A percentile compares a stretch with the other conserved stretches of the same genome.
phyloP scores from a whole-genome alignment of 2,113 vertebrate species.

The Trochalopteron elliotii region DNA sequence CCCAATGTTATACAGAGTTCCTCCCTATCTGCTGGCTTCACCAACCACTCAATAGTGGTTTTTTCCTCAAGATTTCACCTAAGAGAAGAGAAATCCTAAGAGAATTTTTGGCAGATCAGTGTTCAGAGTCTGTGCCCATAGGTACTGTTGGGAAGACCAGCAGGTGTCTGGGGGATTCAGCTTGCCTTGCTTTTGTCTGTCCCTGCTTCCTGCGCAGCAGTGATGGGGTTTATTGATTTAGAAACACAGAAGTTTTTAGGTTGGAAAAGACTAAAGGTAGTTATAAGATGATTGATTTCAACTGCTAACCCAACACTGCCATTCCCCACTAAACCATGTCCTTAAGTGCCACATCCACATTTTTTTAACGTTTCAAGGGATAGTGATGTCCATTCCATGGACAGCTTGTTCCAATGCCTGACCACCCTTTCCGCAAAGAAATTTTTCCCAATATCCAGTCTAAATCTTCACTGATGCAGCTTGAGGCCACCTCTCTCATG shows the following conservation, averaged over 20 bases:
- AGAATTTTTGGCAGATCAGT: background rate
- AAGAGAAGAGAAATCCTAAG: background rate
- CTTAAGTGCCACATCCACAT: background rate
- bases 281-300: background rate
- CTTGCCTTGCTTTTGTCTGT: background rate
- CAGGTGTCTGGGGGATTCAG: accelerated
- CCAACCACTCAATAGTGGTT: background rate
- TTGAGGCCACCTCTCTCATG: background rate
- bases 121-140: background rate
- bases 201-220: background rate
- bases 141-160: background rate
- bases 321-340: background rate
- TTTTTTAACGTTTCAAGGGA: background rate
- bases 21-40: background rate
- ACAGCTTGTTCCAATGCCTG: background rate
- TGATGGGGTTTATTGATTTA: background rate
- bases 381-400: background rate
- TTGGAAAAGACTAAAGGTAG: background rate
- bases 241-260: background rate
- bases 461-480: background rate
- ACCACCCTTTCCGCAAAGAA: accelerated
- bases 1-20: background rate
- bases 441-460: background rate
- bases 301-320: background rate
- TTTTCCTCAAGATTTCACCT: background rate